phyloP scores from a whole-genome alignment of 1,140 invertebrate species.

The Trialeurodes vaporariorum region DNA sequence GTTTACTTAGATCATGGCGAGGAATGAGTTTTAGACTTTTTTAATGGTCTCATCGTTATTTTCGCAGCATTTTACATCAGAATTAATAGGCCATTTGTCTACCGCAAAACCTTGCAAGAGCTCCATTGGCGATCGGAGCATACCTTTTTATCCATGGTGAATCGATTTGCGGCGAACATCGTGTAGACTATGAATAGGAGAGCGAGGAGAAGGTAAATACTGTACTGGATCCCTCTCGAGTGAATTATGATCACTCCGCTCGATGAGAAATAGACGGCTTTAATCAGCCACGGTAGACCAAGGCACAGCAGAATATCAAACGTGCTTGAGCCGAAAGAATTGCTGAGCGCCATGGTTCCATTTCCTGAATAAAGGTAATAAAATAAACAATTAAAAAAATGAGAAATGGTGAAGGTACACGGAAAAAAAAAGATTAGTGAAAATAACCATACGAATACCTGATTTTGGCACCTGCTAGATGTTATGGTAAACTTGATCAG shows the following conservation, averaged over 20 bases:
- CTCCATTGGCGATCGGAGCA: too few species aligned
- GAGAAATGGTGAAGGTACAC: not conserved
- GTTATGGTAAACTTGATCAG: too few species aligned
- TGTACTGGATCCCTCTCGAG: constrained; percentile 8
- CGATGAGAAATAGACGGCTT: constrained; percentile 30
- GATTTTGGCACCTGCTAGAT: too few species aligned
- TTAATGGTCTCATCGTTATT: too few species aligned
- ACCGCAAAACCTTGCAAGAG: too few species aligned
- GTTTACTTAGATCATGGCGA: too few species aligned
- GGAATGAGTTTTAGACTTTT: too few species aligned
- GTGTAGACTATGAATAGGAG: not conserved
- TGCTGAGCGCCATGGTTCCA: constrained; percentile 41
- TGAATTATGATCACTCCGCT: constrained; percentile 11
- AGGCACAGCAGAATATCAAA: constrained; percentile 42
- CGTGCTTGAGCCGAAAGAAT: constrained; percentile 40
- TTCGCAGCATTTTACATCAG: too few species aligned
- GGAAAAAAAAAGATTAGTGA: not conserved
- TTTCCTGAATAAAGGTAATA: constrained; percentile 28
- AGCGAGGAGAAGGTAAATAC: not conserved
- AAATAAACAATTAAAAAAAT: constrained; percentile 1
- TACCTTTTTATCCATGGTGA: not conserved
- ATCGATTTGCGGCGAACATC: not conserved
- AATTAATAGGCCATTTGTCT: too few species aligned
- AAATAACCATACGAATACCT: too few species aligned
- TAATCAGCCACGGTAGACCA: constrained; percentile 41